phyloP scores from a whole-genome alignment of 2,888 invertebrate genomes.

The Lycophotia porphyrea region DNA sequence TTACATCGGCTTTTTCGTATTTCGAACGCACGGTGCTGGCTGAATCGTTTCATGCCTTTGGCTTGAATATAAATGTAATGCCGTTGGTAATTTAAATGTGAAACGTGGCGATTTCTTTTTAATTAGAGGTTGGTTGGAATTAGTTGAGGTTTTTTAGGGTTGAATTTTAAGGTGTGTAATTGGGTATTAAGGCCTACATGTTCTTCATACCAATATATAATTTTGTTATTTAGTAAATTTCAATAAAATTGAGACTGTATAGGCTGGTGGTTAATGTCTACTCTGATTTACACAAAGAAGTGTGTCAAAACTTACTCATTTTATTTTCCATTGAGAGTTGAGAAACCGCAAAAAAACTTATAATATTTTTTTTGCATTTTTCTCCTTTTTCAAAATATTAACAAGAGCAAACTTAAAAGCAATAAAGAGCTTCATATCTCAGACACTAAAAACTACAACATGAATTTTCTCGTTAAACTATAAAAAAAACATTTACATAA shows the following conservation, averaged over 20 bases:
- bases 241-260: background rate
- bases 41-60: constrained; percentile 83
- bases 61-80: constrained; percentile 82
- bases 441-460: background rate
- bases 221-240: background rate
- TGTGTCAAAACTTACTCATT: too few species aligned
- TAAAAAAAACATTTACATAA: background rate
- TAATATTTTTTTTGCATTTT: background rate
- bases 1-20: constrained; percentile 88
- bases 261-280: too few species aligned
- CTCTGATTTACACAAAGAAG: background rate
- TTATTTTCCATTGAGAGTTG: background rate
- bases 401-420: background rate
- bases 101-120: constrained; percentile 79
- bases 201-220: constrained; percentile 14
- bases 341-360: background rate
- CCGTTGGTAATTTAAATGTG: constrained; percentile 77
- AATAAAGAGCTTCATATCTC: background rate
- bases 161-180: constrained; percentile 39
- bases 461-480: background rate
- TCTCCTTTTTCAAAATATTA: background rate
- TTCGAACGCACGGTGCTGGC: constrained; percentile 80
- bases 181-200: constrained; percentile 29
- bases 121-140: constrained; percentile 66
- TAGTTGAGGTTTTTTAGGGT: constrained; percentile 58